A percentile compares a stretch with the other conserved stretches of the same genome.
These are phyloP conservation scores for Bugulina stolonifera DNA, from an alignment of 2,888 invertebrate species.

Conservation along the genomic window DNA sequence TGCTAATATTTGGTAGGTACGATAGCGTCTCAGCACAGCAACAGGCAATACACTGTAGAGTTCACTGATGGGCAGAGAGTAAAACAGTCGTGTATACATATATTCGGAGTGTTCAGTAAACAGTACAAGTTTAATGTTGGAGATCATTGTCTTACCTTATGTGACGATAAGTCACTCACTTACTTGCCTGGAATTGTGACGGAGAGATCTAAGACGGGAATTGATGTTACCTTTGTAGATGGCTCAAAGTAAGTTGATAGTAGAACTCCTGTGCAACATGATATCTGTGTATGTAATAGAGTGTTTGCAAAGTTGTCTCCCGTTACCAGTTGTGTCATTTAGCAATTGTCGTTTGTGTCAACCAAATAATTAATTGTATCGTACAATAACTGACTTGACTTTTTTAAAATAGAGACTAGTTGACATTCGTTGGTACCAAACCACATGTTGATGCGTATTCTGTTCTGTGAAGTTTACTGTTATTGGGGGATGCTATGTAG, in stretches of 20 bases:
- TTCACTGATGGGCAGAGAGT: slow-evolving; percentile 40
- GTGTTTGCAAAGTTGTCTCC: no score
- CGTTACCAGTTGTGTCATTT: no score
- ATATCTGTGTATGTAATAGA: no score
- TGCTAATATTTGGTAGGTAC: slow-evolving; percentile 8
- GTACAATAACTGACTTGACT: no score
- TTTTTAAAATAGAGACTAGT: no score
- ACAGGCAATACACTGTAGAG: slow-evolving; percentile 39
- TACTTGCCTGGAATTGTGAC: slow-evolving; percentile 40
- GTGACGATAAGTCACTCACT: neutral
- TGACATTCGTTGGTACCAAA: no score
- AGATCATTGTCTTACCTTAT: slow-evolving; percentile 6
- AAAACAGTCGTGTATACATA: slow-evolving; percentile 38
- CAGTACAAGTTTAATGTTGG: slow-evolving; percentile 27
- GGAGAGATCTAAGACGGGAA: slow-evolving; percentile 24
- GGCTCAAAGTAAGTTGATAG: slow-evolving; percentile 35
- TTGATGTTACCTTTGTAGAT: slow-evolving; percentile 37
- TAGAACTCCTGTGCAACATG: no score
- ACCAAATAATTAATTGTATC: no score
- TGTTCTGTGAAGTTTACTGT: no score
- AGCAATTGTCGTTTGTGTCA: no score
- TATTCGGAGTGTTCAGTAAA: slow-evolving; percentile 42
- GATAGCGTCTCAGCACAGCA: slow-evolving; percentile 27
- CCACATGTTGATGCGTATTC: no score
- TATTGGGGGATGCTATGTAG: no score